phyloP scores from a whole-genome alignment of 2,797 vertebrate species.

The Trichosurus vulpecula region DNA sequence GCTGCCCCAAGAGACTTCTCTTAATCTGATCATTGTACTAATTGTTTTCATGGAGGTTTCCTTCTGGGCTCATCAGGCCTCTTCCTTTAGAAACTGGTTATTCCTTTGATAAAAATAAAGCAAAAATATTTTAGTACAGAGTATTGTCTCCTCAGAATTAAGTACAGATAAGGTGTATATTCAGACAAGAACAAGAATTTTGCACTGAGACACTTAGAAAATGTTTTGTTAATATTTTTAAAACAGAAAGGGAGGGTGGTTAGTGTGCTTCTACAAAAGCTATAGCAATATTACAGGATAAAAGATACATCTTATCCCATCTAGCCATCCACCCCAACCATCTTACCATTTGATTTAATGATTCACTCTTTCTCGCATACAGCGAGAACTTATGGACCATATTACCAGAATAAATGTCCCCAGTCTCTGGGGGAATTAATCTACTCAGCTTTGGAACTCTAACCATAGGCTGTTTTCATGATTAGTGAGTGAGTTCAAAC shows the following conservation, averaged over 20 bases:
- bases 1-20: no score
- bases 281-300: neutral
- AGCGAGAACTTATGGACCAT: neutral
- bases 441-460: neutral
- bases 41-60: neutral
- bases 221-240: neutral
- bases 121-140: neutral
- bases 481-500: neutral
- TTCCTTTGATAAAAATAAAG: neutral
- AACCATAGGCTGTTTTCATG: neutral
- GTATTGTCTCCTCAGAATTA: neutral
- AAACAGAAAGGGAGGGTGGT: neutral
- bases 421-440: neutral
- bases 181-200: neutral
- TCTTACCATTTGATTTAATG: neutral
- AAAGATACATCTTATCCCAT: neutral
- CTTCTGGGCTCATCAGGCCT: neutral
- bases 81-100: neutral
- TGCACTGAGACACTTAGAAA: neutral
- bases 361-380: neutral
- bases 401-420: neutral
- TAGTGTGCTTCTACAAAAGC: neutral
- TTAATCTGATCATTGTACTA: neutral
- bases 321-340: neutral
- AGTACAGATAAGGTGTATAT: neutral